phyloP scores from a whole-genome alignment of 2,113 vertebrate genomes.

The Numida meleagris region DNA sequence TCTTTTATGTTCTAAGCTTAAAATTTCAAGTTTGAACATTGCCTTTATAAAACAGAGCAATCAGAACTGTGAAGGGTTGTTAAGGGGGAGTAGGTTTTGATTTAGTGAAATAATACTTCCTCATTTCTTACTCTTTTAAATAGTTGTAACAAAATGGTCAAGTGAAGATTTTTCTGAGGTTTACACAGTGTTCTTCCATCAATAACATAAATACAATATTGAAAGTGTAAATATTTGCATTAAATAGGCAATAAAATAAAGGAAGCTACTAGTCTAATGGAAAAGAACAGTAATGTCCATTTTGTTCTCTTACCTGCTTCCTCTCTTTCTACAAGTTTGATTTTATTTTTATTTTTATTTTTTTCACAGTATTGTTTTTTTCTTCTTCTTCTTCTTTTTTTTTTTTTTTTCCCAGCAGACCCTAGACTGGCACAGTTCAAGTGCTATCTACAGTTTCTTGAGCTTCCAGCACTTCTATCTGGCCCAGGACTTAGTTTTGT shows the following conservation, averaged over 20 bases:
- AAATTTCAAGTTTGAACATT: background rate
- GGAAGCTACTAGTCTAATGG: background rate
- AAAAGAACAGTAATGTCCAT: background rate
- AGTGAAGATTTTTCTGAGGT: background rate
- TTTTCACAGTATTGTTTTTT: background rate
- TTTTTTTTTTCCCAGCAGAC: accelerated
- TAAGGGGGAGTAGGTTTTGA: background rate
- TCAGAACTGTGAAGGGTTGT: background rate
- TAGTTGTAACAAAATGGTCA: background rate
- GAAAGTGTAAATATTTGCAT: background rate
- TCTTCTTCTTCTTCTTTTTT: too few species aligned
- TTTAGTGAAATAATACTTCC: background rate
- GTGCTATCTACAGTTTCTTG: background rate
- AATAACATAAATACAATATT: background rate
- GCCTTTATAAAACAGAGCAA: background rate
- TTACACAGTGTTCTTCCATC: background rate
- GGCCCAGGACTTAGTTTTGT: background rate
- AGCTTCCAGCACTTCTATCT: background rate
- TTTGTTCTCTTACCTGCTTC: background rate
- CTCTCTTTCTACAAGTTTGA: background rate
- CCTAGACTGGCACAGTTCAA: background rate
- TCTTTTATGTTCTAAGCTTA: background rate
- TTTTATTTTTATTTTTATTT: background rate
- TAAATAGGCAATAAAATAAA: background rate
- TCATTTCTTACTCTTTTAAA: background rate